phyloP scores from a whole-genome alignment of 2,797 vertebrate species.

The Artibeus jamaicensis region DNA sequence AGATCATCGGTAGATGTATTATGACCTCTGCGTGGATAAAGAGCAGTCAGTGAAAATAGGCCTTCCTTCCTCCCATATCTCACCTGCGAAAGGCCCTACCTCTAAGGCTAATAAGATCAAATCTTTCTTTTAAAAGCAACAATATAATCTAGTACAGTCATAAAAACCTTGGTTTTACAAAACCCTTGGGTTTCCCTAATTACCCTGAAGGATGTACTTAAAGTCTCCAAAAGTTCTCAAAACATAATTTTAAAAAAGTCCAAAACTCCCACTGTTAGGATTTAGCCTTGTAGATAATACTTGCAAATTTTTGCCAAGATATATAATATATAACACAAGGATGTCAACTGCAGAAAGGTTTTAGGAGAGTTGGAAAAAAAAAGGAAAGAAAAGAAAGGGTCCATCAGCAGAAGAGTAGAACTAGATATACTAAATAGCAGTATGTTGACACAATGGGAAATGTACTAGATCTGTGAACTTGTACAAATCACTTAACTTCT shows the following conservation, averaged over 20 bases:
- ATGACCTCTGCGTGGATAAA: constrained; percentile 26
- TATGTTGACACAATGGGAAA: background rate
- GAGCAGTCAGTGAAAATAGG: constrained; percentile 33
- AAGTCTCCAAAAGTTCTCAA: constrained; percentile 36
- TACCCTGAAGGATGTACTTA: background rate
- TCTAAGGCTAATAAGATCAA: background rate
- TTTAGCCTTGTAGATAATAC: background rate
- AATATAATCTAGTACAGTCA: background rate
- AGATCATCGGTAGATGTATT: constrained; percentile 67
- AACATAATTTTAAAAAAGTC: constrained; percentile 35
- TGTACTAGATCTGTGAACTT: background rate
- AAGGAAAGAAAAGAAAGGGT: background rate
- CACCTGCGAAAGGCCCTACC: constrained; percentile 18
- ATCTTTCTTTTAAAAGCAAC: constrained; percentile 20
- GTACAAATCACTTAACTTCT: background rate
- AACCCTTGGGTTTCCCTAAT: constrained; percentile 27
- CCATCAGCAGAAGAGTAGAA: background rate
- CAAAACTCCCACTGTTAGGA: background rate
- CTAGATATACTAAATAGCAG: background rate
- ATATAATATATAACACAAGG: background rate
- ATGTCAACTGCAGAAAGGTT: background rate
- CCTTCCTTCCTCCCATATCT: background rate
- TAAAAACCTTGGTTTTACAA: background rate
- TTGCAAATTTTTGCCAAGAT: constrained; percentile 7
- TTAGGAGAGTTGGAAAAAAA: background rate